These are phyloP conservation scores for Drosophila atripex DNA, from an alignment of 2,888 invertebrate genomes.

Conservation along the genomic window DNA sequence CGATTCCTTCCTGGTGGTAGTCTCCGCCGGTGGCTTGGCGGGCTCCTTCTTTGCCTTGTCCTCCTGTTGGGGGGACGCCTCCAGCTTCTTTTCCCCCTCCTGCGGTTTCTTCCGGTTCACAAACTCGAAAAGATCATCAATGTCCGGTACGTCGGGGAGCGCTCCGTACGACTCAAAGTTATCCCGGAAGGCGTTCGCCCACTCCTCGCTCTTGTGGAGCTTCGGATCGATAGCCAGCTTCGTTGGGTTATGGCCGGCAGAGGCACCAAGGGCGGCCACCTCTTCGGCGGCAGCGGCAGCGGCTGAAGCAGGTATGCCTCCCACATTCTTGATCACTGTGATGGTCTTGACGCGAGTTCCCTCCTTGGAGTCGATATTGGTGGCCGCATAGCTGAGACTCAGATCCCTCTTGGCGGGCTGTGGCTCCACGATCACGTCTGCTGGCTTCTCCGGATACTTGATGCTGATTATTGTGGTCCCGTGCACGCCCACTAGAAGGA, in stretches of 20 bases:
- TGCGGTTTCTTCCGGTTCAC: constrained; percentile 74
- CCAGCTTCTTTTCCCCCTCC: constrained; percentile 27
- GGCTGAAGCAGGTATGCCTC: constrained; percentile 54
- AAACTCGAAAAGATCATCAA: constrained; percentile 82
- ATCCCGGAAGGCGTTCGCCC: constrained; percentile 82
- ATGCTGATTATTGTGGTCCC: constrained; percentile 75
- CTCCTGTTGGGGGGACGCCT: constrained; percentile 29
- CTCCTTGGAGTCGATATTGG: constrained; percentile 82
- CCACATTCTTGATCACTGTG: constrained; percentile 83
- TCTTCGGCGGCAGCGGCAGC: constrained; percentile 15
- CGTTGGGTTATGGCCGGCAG: constrained; percentile 46
- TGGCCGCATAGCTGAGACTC: constrained; percentile 83
- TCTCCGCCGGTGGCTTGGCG: constrained; percentile 34
- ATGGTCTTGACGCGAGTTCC: constrained; percentile 83
- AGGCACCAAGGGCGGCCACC: constrained; percentile 31
- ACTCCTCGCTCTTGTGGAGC: constrained; percentile 79
- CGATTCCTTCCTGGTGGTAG: constrained; percentile 24
- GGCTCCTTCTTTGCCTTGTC: constrained; percentile 35
- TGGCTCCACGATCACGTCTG: constrained; percentile 32
- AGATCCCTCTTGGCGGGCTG: constrained; percentile 81
- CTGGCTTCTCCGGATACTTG: constrained; percentile 65
- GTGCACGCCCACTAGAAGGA: constrained; percentile 68
- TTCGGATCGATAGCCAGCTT: constrained; percentile 80
- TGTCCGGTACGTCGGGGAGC: constrained; percentile 82
- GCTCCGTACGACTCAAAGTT: constrained; percentile 81